Base-by-base conservation (phyloP, 2,888 invertebrate species). In the Carterocephalus palaemon region DNA sequence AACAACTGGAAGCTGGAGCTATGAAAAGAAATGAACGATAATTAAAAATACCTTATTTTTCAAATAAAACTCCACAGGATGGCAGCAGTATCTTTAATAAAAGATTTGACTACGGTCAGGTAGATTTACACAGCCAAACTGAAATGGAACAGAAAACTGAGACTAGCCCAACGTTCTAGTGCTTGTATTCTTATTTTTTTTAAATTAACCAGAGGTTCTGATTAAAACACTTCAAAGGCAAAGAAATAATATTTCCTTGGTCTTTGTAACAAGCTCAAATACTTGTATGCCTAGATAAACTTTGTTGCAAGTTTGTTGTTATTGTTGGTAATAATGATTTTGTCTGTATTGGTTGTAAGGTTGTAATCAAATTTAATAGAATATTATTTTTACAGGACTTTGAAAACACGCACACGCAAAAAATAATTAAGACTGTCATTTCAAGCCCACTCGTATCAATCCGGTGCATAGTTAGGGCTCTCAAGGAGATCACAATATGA, bases 141-240 rank as follows among this genome's bases (percentile, higher is more conserved):
- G 42, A 10, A 29, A 34, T 42, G 42, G 29, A 34, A 42, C 28
- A 16, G 20, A 42, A 34, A 36, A 42, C 22, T 10, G 34, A 28
- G 34, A 10, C 40, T 17, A 17, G 22, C 29, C 17, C 16, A 22
- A 24, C 13, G 4, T 10, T 33, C 33, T 17, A 34, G 29, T 8
- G 26, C 8, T 31, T 9, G 17, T 20, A 7, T 31, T 31, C 31
- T 23, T 41, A 33, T 33, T 19, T 36, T 24, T 33, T 26, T 19
- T 41, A 26, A n/a, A 33, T 41, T 19, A 41, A 17, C n/a, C 19
- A 5, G 40, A 31, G 23, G 16, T 17, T 7, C 31, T 32, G 23
- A 40, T 39, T 39, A 39, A 39, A 39, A 22, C 31, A 39, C 20
- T 39, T 20, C 28, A 31, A 39, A 39, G 39, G 16, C 16, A 15